Percentiles rank a stretch among this genome's conserved stretches.
Evolutionary conservation across 1,140 invertebrate species (phyloP).

Genomic region (Drosophila rhopaloa): DNA sequence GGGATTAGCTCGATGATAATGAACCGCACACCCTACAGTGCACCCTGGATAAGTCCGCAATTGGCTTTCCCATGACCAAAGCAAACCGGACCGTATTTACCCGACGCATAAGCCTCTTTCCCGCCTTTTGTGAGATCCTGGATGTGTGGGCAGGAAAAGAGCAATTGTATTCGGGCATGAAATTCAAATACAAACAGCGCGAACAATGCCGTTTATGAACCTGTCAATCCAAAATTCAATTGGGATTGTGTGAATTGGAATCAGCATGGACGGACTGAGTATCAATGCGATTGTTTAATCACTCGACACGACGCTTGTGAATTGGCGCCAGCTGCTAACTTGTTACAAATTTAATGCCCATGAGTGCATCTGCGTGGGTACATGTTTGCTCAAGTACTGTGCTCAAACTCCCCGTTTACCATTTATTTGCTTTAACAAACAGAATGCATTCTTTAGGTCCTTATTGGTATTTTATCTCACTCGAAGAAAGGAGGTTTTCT

Average conservation of each 20-base stretch:
- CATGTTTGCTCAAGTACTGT: constrained; percentile 32
- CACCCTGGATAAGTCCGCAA: constrained; percentile 38
- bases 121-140: constrained; percentile 39
- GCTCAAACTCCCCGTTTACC: constrained; percentile 7
- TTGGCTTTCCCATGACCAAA: constrained; percentile 76
- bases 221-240: constrained; percentile 79
- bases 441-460: constrained; percentile 15
- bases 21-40: constrained; percentile 60
- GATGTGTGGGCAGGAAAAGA: constrained; percentile 70
- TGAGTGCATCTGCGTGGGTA: constrained; percentile 51
- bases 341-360: constrained; percentile 55
- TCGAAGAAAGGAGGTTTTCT: neutral
- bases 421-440: constrained; percentile 22
- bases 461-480: constrained; percentile 5
- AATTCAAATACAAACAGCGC: constrained; percentile 80
- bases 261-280: constrained; percentile 49
- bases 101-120: constrained; percentile 68
- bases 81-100: constrained; percentile 51
- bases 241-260: constrained; percentile 70
- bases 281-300: constrained; percentile 74
- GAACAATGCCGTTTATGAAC: constrained; percentile 81
- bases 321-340: constrained; percentile 79
- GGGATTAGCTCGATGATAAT: constrained; percentile 71
- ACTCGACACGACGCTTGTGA: constrained; percentile 56
- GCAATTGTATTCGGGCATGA: constrained; percentile 76